A percentile compares a stretch with the other conserved stretches of the same genome.
These are phyloP conservation scores for Sardinella longiceps DNA, from an alignment of 2,797 vertebrate species.

Conservation along the genomic window DNA sequence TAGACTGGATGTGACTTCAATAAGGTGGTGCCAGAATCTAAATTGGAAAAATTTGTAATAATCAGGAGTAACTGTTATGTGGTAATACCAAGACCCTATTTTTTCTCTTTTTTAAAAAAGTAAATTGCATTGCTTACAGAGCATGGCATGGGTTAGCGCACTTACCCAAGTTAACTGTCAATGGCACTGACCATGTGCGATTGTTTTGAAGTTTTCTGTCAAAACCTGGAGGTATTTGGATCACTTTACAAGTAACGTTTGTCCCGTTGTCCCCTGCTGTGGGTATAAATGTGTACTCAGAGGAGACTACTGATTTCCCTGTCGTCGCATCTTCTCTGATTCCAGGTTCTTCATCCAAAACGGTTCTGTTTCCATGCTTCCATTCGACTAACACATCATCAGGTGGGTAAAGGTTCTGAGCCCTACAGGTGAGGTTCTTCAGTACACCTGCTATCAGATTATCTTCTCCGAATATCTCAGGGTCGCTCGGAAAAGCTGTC, in stretches of 20 bases:
- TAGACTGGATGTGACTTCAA: too few species aligned
- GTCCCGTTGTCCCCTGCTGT: conserved; percentile 7
- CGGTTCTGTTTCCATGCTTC: conserved; percentile 35
- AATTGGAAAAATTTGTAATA: neutral
- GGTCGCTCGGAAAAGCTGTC: conserved; percentile 75
- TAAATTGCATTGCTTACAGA: too few species aligned
- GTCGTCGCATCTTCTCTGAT: rapidly evolving
- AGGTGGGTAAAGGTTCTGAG: conserved; percentile 68
- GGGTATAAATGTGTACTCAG: conserved; percentile 22
- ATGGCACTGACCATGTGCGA: neutral
- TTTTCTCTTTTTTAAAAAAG: too few species aligned
- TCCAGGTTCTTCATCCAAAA: rapidly evolving
- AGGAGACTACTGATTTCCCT: neutral
- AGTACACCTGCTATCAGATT: conserved; percentile 52
- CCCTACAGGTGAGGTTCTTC: conserved; percentile 59
- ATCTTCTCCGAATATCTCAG: conserved; percentile 62
- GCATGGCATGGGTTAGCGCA: neutral
- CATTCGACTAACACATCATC: conserved; percentile 62
- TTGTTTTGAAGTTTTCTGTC: neutral
- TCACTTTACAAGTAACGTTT: conserved; percentile 43
- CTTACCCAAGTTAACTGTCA: conserved; percentile 37
- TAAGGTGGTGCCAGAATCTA: neutral
- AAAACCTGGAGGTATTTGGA: neutral
- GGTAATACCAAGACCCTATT: too few species aligned
- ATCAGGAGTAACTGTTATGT: neutral